Conservation (phyloP, 2,888 invertebrate genomes). For the Drosophila longiperda region DNA sequence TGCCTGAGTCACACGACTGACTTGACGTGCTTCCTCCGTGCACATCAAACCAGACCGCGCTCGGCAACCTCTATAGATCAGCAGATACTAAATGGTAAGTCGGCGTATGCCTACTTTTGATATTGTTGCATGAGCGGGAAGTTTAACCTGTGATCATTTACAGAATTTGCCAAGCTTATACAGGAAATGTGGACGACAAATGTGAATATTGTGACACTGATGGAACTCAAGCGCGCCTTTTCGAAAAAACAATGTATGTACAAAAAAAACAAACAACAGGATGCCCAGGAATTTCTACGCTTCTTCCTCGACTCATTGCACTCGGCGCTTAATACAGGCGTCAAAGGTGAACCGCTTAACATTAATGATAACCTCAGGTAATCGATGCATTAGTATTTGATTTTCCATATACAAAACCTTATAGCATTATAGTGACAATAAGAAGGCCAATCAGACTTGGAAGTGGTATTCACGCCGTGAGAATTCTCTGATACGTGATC, state of each 20-base stretch:
- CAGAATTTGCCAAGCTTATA: conserved; percentile 89
- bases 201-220: conserved; percentile 84
- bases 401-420: not conserved
- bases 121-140: not conserved
- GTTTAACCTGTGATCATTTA: conserved; percentile 2
- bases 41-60: conserved; percentile 81
- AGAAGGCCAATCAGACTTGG: conserved; percentile 96
- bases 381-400: not conserved
- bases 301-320: conserved; percentile 96
- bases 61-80: conserved; percentile 84
- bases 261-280: conserved; percentile 96
- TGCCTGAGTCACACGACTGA: conserved; percentile 85
- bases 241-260: conserved; percentile 96
- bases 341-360: conserved; percentile 90
- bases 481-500: conserved; percentile 94
- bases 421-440: conserved; percentile 89
- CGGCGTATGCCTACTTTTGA: too few species aligned
- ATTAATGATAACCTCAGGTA: conserved; percentile 93
- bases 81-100: conserved; percentile 83
- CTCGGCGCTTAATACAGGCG: conserved; percentile 93
- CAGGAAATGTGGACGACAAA: conserved; percentile 90
- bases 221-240: conserved; percentile 91
- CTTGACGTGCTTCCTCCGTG: conserved; percentile 84
- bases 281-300: conserved; percentile 95
- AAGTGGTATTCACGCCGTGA: conserved; percentile 94